A percentile compares a stretch with the other conserved stretches of the same genome.
Conservation (phyloP, 2,797 vertebrate species). For the Sphenodon punctatus region DNA sequence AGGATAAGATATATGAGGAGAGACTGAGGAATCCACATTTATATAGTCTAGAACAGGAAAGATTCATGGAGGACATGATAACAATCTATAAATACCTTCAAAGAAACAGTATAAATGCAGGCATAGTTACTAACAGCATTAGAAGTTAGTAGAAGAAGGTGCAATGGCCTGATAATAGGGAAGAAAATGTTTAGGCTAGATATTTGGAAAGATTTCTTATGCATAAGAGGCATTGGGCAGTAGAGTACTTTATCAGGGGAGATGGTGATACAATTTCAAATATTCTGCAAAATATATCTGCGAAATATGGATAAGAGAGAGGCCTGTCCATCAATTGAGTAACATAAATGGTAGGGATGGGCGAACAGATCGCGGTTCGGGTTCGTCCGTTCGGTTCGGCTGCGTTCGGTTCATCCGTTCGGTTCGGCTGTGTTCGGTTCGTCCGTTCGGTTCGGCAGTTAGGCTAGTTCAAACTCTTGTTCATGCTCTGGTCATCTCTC, state of each 20-base stretch:
- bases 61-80: slow-evolving; percentile 43
- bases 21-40: slow-evolving; percentile 26
- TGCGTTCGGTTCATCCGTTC: no score
- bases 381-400: no score
- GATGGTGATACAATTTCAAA: no score
- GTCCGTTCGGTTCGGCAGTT: no score
- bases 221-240: slow-evolving; percentile 15
- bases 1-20: slow-evolving; percentile 29
- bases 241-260: slow-evolving; percentile 39
- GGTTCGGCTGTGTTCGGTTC: no score
- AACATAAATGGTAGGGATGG: no score
- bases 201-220: slow-evolving; percentile 34
- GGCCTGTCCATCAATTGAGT: no score
- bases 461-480: no score
- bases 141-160: slow-evolving; percentile 31
- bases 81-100: slow-evolving; percentile 56
- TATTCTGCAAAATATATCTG: no score
- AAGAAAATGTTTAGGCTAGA: slow-evolving; percentile 41
- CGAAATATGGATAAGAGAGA: no score
- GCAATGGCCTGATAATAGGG: slow-evolving; percentile 54
- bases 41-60: slow-evolving; percentile 43
- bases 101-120: slow-evolving; percentile 52
- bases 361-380: no score
- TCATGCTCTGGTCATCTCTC: no score
- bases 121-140: slow-evolving; percentile 50